These are phyloP conservation scores for Diploptera punctata DNA, from an alignment of 2,888 invertebrate species.

Conservation along the genomic window DNA sequence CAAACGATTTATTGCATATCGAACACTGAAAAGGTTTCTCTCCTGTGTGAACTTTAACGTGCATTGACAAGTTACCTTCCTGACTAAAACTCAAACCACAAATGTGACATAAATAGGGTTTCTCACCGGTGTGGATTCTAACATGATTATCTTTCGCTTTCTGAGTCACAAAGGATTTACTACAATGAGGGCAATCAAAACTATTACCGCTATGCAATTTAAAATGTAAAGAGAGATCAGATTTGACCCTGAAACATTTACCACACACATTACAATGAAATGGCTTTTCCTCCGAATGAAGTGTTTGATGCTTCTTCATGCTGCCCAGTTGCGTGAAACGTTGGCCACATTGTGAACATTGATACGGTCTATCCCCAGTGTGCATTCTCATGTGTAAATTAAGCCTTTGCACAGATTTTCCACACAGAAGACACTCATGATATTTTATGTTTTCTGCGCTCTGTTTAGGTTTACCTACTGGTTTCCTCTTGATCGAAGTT, in stretches of 20 bases:
- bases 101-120: constrained; percentile 28
- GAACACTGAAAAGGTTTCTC: constrained; percentile 26
- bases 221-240: constrained; percentile 2
- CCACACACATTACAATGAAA: constrained; percentile 28
- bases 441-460: background rate
- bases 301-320: constrained; percentile 26
- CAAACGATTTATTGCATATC: constrained; percentile 13
- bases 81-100: constrained; percentile 17
- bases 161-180: constrained; percentile 3
- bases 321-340: constrained; percentile 18
- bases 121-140: constrained; percentile 23
- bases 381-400: constrained; percentile 24
- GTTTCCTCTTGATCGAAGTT: background rate
- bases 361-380: constrained; percentile 16
- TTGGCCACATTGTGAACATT: constrained; percentile 29
- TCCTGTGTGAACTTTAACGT: constrained; percentile 20
- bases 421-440: background rate
- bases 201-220: constrained; percentile 2
- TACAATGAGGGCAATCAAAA: background rate
- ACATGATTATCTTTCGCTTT: constrained; percentile 23
- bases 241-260: constrained; percentile 31
- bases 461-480: background rate
- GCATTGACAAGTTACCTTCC: constrained; percentile 14
- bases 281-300: constrained; percentile 27
- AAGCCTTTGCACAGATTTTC: constrained; percentile 3